phyloP scores from a whole-genome alignment of 2,113 vertebrate genomes.

The Albula goreensis region DNA sequence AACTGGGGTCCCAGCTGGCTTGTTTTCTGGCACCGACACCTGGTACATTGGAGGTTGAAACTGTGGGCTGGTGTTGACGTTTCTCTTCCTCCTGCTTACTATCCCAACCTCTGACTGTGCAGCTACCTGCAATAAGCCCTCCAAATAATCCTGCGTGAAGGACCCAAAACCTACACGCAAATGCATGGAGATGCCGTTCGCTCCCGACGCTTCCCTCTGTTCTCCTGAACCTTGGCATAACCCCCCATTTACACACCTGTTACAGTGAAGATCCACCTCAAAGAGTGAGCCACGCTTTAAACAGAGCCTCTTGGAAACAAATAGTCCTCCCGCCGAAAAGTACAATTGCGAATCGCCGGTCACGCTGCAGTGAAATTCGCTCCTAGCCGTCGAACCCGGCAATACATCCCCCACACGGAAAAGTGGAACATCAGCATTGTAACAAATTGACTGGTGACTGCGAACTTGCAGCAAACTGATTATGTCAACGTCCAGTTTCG shows the following conservation, averaged over 20 bases:
- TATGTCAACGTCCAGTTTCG: constrained; percentile 66
- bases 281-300: constrained; percentile 54
- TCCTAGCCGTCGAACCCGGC: constrained; percentile 41
- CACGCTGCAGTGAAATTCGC: constrained; percentile 54
- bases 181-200: constrained; percentile 48
- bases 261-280: constrained; percentile 64
- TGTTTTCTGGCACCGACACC: constrained; percentile 86
- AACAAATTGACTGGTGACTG: constrained; percentile 51
- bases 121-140: constrained; percentile 54
- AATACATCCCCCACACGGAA: constrained; percentile 61
- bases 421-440: constrained; percentile 50
- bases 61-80: constrained; percentile 82
- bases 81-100: constrained; percentile 72
- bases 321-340: constrained; percentile 63
- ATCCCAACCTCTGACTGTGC: constrained; percentile 50
- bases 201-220: constrained; percentile 11
- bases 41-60: constrained; percentile 94
- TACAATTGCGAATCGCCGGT: constrained; percentile 54
- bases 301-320: constrained; percentile 66
- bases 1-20: constrained; percentile 77
- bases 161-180: constrained; percentile 69
- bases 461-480: constrained; percentile 55
- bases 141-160: constrained; percentile 56
- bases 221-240: not conserved
- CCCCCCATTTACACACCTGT: constrained; percentile 32